These are phyloP conservation scores for Temnothorax nylanderi DNA, from an alignment of 1,140 invertebrate genomes.

Conservation along the genomic window DNA sequence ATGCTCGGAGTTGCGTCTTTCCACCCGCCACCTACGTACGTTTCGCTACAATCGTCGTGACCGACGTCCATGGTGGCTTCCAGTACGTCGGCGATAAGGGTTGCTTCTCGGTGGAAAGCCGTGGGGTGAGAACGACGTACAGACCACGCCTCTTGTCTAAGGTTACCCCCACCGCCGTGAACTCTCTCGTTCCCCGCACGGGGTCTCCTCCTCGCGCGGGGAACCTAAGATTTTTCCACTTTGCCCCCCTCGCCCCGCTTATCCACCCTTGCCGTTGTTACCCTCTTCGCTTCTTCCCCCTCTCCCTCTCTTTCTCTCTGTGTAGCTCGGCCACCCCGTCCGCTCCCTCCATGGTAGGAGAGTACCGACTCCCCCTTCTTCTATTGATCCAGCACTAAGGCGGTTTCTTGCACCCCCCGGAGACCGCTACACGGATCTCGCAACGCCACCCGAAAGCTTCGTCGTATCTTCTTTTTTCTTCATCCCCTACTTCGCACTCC, in stretches of 20 bases:
- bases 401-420: slow-evolving; percentile 81
- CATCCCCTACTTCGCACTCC: slow-evolving; percentile 38
- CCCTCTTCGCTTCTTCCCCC: slow-evolving; percentile 69
- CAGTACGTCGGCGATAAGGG: slow-evolving; percentile 70
- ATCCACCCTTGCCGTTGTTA: slow-evolving; percentile 67
- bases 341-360: slow-evolving; percentile 75
- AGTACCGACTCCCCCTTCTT: slow-evolving; percentile 72
- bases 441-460: slow-evolving; percentile 54
- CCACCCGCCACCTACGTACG: slow-evolving; percentile 63
- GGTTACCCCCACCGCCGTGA: slow-evolving; percentile 80
- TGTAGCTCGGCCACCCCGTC: slow-evolving; percentile 56
- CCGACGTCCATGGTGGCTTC: slow-evolving; percentile 72
- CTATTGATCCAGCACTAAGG: slow-evolving; percentile 83
- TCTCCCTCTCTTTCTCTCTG: slow-evolving; percentile 34
- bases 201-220: slow-evolving; percentile 71
- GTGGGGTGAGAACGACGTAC: slow-evolving; percentile 73
- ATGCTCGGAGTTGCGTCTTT: slow-evolving; percentile 64
- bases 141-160: slow-evolving; percentile 86
- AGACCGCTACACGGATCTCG: slow-evolving; percentile 64
- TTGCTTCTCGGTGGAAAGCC: slow-evolving; percentile 74
- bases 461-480: slow-evolving; percentile 23
- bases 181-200: slow-evolving; percentile 61
- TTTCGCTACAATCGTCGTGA: slow-evolving; percentile 65
- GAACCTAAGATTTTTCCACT: slow-evolving; percentile 84
- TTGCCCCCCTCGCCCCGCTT: slow-evolving; percentile 64